Evolutionary conservation across 1,140 invertebrate species (phyloP).

Genomic region (Forficula auricularia): DNA sequence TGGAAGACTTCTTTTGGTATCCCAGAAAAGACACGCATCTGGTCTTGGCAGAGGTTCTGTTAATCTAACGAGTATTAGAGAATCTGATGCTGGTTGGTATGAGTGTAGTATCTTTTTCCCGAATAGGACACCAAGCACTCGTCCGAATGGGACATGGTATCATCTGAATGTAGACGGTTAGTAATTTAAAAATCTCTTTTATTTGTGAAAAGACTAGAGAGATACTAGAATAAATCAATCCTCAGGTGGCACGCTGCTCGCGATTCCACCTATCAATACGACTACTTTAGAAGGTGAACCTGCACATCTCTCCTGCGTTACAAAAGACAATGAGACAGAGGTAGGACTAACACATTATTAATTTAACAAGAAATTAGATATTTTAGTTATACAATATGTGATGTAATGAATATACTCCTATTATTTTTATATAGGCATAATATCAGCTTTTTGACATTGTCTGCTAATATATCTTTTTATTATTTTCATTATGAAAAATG

Average conservation of each 20-base stretch:
- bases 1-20: conserved; percentile 47
- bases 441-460: no score
- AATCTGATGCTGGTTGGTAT: conserved; percentile 80
- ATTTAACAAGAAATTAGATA: no score
- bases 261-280: conserved; percentile 69
- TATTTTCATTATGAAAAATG: no score
- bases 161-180: conserved; percentile 70
- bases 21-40: conserved; percentile 12
- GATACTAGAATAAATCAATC: conserved; percentile 1
- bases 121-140: conserved; percentile 59
- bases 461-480: no score
- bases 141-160: conserved; percentile 78
- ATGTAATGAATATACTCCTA: no score
- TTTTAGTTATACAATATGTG: no score
- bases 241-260: conserved; percentile 66
- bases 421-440: no score
- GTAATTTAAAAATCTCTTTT: conserved; percentile 12
- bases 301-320: conserved; percentile 63
- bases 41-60: conserved; percentile 60
- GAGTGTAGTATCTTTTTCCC: conserved; percentile 78
- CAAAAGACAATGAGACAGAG: conserved; percentile 42
- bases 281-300: conserved; percentile 72
- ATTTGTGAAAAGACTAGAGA: neutral
- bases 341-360: conserved; percentile 9
- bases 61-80: conserved; percentile 73